Base-by-base conservation (phyloP, 2,888 invertebrate genomes). In the Oscheius onirici region DNA sequence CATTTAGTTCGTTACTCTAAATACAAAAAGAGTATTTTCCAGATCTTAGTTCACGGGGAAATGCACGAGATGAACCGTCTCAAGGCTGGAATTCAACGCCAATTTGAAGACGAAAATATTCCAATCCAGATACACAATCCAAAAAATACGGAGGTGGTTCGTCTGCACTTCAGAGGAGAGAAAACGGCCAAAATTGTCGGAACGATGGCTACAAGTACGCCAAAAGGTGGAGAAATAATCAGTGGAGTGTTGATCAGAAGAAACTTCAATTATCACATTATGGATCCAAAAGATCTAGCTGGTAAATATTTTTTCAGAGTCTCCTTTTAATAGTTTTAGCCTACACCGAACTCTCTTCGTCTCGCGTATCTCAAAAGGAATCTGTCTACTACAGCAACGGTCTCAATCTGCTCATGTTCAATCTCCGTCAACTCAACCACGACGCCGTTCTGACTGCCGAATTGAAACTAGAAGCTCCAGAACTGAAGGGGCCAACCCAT, bases 131-230 rank as follows among this genome's bases (percentile, higher is more conserved):
- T 99, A 43, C 94, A 97, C 89, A 99, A 96, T 90, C 99, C 99
- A 0, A 90, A 94, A 34, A 99, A 99, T 89, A 97, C 97, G 3
- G 94, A 95, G 75, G 92, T 92, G 0, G 94, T 99, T 0, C 92
- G 94, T 82, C 91, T 99, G 69, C 93, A 95, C 86, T 99, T 99
- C 90, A 90, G 95, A 51, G 99, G 97, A 26, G 97, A 99, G 88
- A 97, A 97, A 90, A 96, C 95, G 2, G 97, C 97, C 2, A 99
- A 99, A 91, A 95, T 93, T 58, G 96, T 99, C 92, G 99, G 99
- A 0, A 91, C 92, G 1, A 89, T 99, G 75, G 97, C 97, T 0
- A 91, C 93, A 84, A 92, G 93, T 63, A 91, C 92, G 54, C 94
- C 96, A 0, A 91, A 91, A 55, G 92, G 94, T 0, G 93, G 93